A percentile compares a stretch with the other conserved stretches of the same genome.
phyloP scores from a whole-genome alignment of 92 coral and sea anemone species.

The Zoanthus sansibaricus region DNA sequence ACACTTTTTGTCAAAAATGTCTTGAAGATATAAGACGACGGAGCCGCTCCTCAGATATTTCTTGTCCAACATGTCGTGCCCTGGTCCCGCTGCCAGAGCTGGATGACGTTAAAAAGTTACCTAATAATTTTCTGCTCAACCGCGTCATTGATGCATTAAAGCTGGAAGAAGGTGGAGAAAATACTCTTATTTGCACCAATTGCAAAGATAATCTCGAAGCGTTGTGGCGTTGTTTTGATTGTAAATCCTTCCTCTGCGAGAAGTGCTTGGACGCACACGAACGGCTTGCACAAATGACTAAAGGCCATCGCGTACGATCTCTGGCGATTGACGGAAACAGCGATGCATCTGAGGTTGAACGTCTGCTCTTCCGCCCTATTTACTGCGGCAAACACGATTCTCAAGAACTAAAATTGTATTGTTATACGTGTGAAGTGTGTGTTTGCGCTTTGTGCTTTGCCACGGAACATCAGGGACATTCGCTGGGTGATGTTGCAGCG shows the following conservation, averaged over 20 bases:
- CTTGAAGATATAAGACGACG: constrained; percentile 31
- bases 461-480: constrained; percentile 56
- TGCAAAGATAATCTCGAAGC: constrained; percentile 45
- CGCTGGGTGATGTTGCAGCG: constrained; percentile 26
- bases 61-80: constrained; percentile 59
- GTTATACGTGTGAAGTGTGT: constrained; percentile 46
- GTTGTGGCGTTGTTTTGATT: constrained; percentile 45
- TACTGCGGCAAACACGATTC: constrained; percentile 50
- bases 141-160: constrained; percentile 52
- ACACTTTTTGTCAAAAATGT: constrained; percentile 43
- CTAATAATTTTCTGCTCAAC: constrained; percentile 59
- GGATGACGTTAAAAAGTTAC: constrained; percentile 47
- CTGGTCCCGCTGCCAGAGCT: constrained; percentile 17
- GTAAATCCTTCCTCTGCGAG: constrained; percentile 42
- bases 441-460: constrained; percentile 65
- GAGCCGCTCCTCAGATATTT: constrained; percentile 14
- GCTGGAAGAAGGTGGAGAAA: constrained; percentile 34
- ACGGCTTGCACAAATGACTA: constrained; percentile 24
- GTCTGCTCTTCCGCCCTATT: constrained; percentile 21
- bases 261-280: constrained; percentile 52
- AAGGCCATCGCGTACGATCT: constrained; percentile 31
- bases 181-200: constrained; percentile 28
- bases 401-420: constrained; percentile 59
- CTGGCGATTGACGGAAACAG: constrained; percentile 3
- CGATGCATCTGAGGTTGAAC: constrained; percentile 33